Base-by-base conservation (phyloP, 2,888 invertebrate genomes). In the Oscheius myriophilus region DNA sequence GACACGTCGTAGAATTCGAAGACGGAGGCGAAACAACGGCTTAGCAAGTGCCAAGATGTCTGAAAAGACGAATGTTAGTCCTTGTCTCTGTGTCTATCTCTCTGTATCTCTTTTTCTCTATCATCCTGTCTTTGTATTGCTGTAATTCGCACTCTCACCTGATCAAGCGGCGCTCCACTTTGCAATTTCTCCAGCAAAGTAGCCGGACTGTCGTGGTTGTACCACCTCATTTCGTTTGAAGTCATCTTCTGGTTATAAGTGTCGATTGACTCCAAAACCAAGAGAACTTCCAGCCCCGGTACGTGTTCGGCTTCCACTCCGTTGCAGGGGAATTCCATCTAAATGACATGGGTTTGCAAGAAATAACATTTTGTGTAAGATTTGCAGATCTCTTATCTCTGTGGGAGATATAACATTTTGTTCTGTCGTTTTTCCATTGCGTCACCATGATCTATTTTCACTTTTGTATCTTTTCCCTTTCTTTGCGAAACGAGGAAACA, bases 141-240 rank as follows among this genome's bases (percentile, higher is more conserved):
- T 7, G 4, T 53, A 21, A n/a, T n/a, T n/a, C n/a, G n/a, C n/a
- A n/a, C n/a, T n/a, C n/a, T n/a, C n/a, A 25, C 61, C 49, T 46
- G 18, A 39, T 61, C 61, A 1, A 61, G 49, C 7, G 61, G 39
- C n/a, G 39, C 61, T 49, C 49, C 61, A 33, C 18, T 49, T 18
- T 46, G 61, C 9, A 61, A n/a, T 26, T 26, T 46, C 33, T 61
- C 61, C 2, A 75, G 43, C 42, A 70, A 46, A n/a, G 71, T 71
- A 16, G 69, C 69, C 0, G 79, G 79, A 67, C 72, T 71, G 54
- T 79, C 77, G 45, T 78, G 70, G n/a, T 69, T 63, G 64, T 76
- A 73, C 79, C 79, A 79, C 49, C 75, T 70, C 33, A 68, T 70
- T 23, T 58, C 67, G 33, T 66, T 71, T 14, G 73, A 73, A n/a